Conservation (phyloP, 2,113 vertebrate genomes). For the Cinclus mexicanus region DNA sequence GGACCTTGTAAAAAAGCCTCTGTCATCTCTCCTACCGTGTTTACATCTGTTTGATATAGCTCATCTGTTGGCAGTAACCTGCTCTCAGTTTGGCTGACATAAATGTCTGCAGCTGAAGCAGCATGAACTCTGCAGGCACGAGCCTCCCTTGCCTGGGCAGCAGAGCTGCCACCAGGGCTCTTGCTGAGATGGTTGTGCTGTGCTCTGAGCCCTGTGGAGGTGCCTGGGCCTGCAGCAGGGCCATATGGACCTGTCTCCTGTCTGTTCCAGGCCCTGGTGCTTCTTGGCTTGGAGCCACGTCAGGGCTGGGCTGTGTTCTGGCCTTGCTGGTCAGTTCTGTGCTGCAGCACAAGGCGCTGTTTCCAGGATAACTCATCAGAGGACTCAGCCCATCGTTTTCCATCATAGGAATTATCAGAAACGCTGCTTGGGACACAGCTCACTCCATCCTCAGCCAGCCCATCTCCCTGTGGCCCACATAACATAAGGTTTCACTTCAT, state of each 20-base stretch:
- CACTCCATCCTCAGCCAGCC: neutral
- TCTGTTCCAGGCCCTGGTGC: neutral
- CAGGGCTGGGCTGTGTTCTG: neutral
- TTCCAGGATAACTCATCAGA: neutral
- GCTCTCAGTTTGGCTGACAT: neutral
- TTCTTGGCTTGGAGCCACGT: neutral
- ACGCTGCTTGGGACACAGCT: neutral
- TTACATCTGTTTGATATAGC: constrained; percentile 14
- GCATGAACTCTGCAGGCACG: neutral
- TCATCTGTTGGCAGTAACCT: neutral
- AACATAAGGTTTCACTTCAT: neutral
- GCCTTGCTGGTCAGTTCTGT: neutral
- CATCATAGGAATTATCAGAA: neutral
- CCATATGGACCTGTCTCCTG: neutral
- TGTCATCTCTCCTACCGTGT: neutral
- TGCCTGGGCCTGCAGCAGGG: neutral
- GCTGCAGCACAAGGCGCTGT: neutral
- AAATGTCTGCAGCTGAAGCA: neutral
- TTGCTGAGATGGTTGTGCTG: neutral
- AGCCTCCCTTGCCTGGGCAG: neutral
- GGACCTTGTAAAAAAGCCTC: neutral
- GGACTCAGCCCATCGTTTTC: neutral
- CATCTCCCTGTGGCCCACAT: neutral
- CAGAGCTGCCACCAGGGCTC: neutral
- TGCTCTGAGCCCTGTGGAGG: neutral